Base-by-base conservation (phyloP, 2,888 invertebrate genomes). In the Rhaphigaster nebulosa region DNA sequence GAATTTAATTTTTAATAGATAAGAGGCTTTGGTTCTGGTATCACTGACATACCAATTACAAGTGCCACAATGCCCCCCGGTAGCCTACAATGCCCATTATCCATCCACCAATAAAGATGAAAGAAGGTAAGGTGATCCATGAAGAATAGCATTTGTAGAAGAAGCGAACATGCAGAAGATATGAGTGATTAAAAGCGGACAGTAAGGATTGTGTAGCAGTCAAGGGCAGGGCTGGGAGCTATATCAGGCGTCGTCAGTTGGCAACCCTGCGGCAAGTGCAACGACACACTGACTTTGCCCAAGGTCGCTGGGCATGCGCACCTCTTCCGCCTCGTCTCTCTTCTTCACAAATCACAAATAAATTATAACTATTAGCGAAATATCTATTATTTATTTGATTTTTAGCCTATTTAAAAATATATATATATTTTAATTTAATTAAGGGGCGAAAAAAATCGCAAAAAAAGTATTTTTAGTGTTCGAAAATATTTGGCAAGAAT, bases 271-370 rank as follows among this genome's bases (percentile, higher is more conserved):
- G 87, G 89, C 92, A 92, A 92, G 90, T 92, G 91, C 91, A 91
- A 91, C 91, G 91, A 91, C 91, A 91, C 91, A 91, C 88, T 91
- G 91, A 91, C 91, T 91, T 91, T 91, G 90, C 87, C 89, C 88
- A 90, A 91, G 91, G 91, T 90, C 91, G 90, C 60, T 38, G 87
- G 45, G 92, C 92, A 90, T 91, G 92, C 92, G 91, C 90, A 87
- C 90, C 50, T 54, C 90, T 87, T 87, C 87, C 87, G 87, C 65
- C 70, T 70, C 76, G n/a, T 52, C 70, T 34, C 50, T 26, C 38
- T 38, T 76, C 70, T 76, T 65, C 34, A 76, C 34, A 34, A 76
- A 76, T 76, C 34, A 34, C 18, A 38, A 76, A 38, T 76, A 38
- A 76, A 38, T 38, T 38, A 38, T 4, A 76, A 38, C 20, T 38